Base-by-base conservation (phyloP, 1,140 invertebrate species). In the Nasonia vitripennis region DNA sequence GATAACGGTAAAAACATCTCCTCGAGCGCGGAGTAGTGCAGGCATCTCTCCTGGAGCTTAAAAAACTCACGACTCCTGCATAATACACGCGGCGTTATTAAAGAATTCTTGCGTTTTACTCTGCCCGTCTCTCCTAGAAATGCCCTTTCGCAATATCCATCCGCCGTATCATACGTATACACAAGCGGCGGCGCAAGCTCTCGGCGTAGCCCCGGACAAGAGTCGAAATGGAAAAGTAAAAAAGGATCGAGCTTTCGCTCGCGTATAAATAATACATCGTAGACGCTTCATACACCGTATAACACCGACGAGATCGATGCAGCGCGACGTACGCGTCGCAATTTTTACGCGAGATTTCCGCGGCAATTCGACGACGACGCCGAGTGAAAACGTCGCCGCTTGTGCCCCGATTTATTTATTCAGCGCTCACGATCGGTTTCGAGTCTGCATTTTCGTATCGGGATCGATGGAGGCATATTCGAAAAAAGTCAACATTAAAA, bases 201-300 rank as follows among this genome's bases (percentile, higher is more conserved):
- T 51, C 48, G 4, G 14, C 12, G 5, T 10, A 51, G 48, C 12
- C 48, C 14, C 6, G 17, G 20, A 62, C 55, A 62, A 62, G 20
- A 17, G 17, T 55, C 51, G 51, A 55, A 17, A n/a, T 62, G 55
- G 17, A 62, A 62, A n/a, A n/a, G 55, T 45, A 20, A 20, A 7
- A 7, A 2, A 62, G 20, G 17, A 62, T 62, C 20, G 55, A 20
- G 17, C 55, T 7, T 2, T 75, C 78, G 34, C 34, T 31, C 5
- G 31, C 78, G 62, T 70, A 81, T 81, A 68, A 81, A 81, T 81
- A 81, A 81, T 70, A 81, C 78, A 71, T 78, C 20, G 23, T 41
- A 20, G 78, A 62, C 62, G 37, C 37, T 55, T 55, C 17, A 5
- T 70, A 2, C 12, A 70, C 17, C 1, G 5, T 45, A 45, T 45